phyloP scores from a whole-genome alignment of 2,888 invertebrate species.

The Cataglyphis albicans region DNA sequence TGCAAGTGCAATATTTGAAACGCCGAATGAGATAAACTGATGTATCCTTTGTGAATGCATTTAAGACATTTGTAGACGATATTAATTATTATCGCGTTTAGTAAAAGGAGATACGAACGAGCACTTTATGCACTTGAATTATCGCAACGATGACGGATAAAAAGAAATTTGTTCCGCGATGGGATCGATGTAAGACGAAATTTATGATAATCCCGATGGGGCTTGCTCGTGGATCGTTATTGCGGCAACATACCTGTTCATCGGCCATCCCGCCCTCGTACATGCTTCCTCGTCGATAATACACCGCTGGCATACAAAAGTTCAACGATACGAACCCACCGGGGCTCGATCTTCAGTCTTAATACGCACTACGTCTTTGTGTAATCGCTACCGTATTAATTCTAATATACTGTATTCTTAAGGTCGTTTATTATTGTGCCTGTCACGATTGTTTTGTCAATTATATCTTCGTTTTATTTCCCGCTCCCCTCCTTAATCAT shows the following conservation, averaged over 20 bases:
- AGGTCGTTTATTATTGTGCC: slow-evolving; percentile 67
- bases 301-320: slow-evolving; percentile 72
- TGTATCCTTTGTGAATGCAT: not conserved
- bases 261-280: slow-evolving; percentile 84
- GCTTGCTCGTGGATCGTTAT: slow-evolving; percentile 27
- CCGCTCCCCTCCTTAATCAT: slow-evolving; percentile 31
- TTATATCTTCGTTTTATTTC: slow-evolving; percentile 43
- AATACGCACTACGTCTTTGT: slow-evolving; percentile 49
- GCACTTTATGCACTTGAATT: not conserved
- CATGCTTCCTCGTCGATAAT: slow-evolving; percentile 79
- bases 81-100: not conserved
- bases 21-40: not conserved
- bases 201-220: slow-evolving; percentile 10
- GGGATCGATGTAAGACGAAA: not conserved
- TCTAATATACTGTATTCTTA: slow-evolving; percentile 50
- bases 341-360: slow-evolving; percentile 35
- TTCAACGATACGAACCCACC: slow-evolving; percentile 56
- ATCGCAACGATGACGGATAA: not conserved
- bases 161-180: not conserved
- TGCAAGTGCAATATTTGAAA: not conserved
- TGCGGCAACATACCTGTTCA: slow-evolving; percentile 82
- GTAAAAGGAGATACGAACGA: not conserved
- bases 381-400: slow-evolving; percentile 57
- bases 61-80: not conserved
- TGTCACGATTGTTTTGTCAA: slow-evolving; percentile 63